These are phyloP conservation scores for Syrphus vitripennis DNA, from an alignment of 2,888 invertebrate genomes.

Conservation along the genomic window DNA sequence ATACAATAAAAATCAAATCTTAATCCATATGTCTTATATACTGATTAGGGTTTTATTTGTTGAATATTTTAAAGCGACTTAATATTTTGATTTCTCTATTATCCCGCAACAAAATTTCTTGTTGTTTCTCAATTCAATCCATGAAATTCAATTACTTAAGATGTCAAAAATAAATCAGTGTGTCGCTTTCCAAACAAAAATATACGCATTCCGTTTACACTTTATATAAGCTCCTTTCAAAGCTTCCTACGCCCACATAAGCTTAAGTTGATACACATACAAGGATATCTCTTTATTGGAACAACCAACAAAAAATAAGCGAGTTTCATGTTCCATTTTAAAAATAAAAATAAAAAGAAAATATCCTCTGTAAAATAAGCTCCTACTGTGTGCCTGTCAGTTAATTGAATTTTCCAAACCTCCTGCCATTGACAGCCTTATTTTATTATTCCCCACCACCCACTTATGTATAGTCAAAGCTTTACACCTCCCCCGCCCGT, in stretches of 20 bases:
- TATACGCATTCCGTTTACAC: no score
- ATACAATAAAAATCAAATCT: no score
- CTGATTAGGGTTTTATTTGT: no score
- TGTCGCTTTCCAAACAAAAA: no score
- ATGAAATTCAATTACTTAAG: no score
- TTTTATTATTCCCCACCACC: not conserved
- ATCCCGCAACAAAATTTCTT: no score
- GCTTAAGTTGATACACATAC: not conserved
- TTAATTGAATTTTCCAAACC: slow-evolving; percentile 20
- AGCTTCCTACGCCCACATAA: not conserved
- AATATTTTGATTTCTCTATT: no score
- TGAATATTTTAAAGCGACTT: no score
- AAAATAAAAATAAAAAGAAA: not conserved
- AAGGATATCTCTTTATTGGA: not conserved
- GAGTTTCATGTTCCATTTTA: not conserved
- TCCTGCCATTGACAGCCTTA: not conserved
- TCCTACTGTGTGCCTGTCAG: not conserved
- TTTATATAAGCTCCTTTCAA: not conserved
- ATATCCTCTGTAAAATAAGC: not conserved
- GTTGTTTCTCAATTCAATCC: no score
- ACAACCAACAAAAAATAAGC: not conserved
- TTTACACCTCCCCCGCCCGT: not conserved
- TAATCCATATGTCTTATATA: no score
- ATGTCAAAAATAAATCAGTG: no score
- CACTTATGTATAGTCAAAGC: no score